Evolutionary conservation across 1,140 invertebrate genomes (phyloP).

Genomic region (Saccostrea cuccullata): DNA sequence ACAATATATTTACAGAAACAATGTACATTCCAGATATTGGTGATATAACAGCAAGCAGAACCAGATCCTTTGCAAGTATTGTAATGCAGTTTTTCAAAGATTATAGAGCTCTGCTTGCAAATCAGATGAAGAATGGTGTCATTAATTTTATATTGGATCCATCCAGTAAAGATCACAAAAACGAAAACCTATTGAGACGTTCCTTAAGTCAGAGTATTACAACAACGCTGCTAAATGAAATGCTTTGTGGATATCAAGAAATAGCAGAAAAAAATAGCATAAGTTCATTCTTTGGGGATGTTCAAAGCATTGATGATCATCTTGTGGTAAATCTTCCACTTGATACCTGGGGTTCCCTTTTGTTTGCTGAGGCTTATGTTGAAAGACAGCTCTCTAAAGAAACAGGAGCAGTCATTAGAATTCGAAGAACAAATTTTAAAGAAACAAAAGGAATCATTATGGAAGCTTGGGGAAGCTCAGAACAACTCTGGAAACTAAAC

Average conservation of each 20-base stretch:
- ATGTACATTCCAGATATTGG: neutral
- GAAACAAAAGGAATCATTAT: constrained; percentile 23
- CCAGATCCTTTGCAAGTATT: neutral
- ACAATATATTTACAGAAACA: neutral
- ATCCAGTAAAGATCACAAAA: neutral
- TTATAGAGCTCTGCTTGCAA: neutral
- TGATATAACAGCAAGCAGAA: neutral
- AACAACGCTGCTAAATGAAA: constrained; percentile 12
- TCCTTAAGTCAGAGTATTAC: neutral
- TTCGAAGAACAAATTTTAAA: constrained; percentile 29
- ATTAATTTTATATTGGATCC: neutral
- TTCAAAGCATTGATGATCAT: constrained; percentile 3
- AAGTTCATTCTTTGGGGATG: constrained; percentile 27
- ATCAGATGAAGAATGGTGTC: neutral
- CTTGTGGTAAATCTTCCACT: constrained; percentile 39
- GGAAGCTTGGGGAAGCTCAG: constrained; percentile 33
- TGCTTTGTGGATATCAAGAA: constrained; percentile 39
- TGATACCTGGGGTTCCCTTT: constrained; percentile 34
- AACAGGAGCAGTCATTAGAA: constrained; percentile 34
- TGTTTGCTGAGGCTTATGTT: constrained; percentile 36
- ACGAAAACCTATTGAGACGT: neutral
- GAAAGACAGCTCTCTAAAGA: constrained; percentile 20
- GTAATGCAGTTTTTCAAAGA: constrained; percentile 21
- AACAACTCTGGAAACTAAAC: constrained; percentile 25
- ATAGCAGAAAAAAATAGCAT: constrained; percentile 37